phyloP scores from a whole-genome alignment of 2,797 vertebrate genomes.

The Sebastes glaucus region DNA sequence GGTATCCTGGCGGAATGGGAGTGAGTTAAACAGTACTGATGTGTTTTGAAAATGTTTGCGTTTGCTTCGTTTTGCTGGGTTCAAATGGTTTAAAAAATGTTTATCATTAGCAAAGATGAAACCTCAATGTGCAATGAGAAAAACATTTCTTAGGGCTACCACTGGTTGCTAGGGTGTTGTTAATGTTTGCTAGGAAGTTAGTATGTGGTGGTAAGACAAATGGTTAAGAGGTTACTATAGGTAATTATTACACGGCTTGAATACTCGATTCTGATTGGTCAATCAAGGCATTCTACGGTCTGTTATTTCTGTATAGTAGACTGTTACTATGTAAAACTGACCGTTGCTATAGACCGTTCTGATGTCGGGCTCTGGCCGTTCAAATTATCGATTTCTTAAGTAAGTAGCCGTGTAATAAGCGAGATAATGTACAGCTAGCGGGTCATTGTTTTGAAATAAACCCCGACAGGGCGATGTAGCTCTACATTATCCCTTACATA shows the following conservation, averaged over 20 bases:
- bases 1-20: constrained; percentile 6
- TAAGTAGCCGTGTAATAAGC: too few species aligned
- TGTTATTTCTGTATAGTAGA: too few species aligned
- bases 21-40: background rate
- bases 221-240: background rate
- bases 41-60: background rate
- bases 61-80: background rate
- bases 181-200: background rate
- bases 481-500: background rate
- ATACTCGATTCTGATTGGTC: too few species aligned
- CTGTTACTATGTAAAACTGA: too few species aligned
- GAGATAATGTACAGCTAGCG: too few species aligned
- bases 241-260: background rate
- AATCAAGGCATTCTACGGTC: too few species aligned
- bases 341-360: too few species aligned
- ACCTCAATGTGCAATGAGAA: background rate
- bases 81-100: background rate
- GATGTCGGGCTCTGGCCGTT: too few species aligned
- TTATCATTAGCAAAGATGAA: background rate
- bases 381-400: too few species aligned
- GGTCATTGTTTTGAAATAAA: too few species aligned
- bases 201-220: background rate
- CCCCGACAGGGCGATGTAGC: too few species aligned
- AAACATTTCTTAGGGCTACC: background rate
- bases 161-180: background rate